Base-by-base conservation (phyloP, 2,113 vertebrate genomes). In the Onychostruthus taczanowskii region DNA sequence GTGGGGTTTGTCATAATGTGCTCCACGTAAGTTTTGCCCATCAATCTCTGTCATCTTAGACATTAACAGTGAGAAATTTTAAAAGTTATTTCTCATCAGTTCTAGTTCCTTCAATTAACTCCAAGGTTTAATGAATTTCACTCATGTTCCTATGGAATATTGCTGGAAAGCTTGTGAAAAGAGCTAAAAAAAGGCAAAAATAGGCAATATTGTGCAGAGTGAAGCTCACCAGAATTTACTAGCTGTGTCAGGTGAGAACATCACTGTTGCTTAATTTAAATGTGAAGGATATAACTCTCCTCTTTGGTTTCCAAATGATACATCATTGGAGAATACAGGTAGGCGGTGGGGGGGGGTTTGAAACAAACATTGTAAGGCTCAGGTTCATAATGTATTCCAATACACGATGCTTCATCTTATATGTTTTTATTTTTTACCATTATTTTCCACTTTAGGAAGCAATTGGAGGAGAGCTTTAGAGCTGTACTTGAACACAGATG, bases 401-500 rank as follows among this genome's bases (percentile, higher is more conserved):
- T 41, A 78, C 68, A 94, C 61, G 78, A 43, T 95, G 78, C 67
- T 94, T 85, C 72, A 78, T 90, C 44, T 74, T 90, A 67, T 72
- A 90, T 95, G 90, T 47, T 94, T 93, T 96, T 96, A 92, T 90
- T 95, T 97, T 94, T 96, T 90, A 72, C 44, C 93, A 77, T 94
- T 96, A 96, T 90, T 92, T 95, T 95, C 94, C 63, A 90, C 90
- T 95, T 94, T 95, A 64, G 95, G 94, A 95, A 97, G 93, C 88
- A 81, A 96, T 89, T 84, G 90, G 92, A 95, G 87, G 78, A 94
- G 78, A 91, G 74, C 77, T 95, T 63, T 56, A 86, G 76, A 90
- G 83, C 90, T 88, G 76, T 90, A 58, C 93, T 80, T 94, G 95
- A 96, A 97, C 95, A 95, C 95, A 96, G 95, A 97, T 95, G 96